Evolutionary conservation across 2,113 vertebrate genomes (phyloP).

Genomic region (Entosphenus tridentatus): DNA sequence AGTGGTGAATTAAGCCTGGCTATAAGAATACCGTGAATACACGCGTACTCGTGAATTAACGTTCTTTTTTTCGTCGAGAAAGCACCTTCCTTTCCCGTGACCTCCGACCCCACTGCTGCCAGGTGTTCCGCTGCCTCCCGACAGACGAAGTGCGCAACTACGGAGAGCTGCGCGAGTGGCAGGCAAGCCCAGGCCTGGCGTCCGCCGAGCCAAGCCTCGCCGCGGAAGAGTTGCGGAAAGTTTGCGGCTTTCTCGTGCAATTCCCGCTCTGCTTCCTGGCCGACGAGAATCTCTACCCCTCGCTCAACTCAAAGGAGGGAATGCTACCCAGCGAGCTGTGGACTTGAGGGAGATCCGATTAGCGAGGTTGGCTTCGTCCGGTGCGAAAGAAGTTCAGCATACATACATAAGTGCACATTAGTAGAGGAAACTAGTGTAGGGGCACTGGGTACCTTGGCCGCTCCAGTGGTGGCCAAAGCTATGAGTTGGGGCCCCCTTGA

Average conservation of each 20-base stretch:
- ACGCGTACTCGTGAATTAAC: too few species aligned
- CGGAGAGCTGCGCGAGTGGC: constrained; percentile 13
- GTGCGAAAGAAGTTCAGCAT: too few species aligned
- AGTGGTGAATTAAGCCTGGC: too few species aligned
- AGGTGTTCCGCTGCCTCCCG: constrained; percentile 17
- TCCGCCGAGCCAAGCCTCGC: constrained; percentile 12
- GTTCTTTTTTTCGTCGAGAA: too few species aligned
- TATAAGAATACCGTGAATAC: too few species aligned
- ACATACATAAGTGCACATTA: too few species aligned
- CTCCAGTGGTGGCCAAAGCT: too few species aligned
- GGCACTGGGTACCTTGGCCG: too few species aligned
- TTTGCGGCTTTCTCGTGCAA: constrained; percentile 16
- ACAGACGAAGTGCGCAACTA: constrained; percentile 14
- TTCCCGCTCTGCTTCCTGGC: constrained; percentile 15
- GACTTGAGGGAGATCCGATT: constrained; percentile 11
- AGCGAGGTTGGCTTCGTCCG: not conserved
- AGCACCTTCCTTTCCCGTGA: too few species aligned
- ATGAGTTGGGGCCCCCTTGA: too few species aligned
- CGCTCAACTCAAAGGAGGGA: constrained; percentile 16
- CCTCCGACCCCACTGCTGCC: not conserved
- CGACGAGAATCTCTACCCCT: constrained; percentile 16
- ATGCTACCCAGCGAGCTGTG: constrained; percentile 16
- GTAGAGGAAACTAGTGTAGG: too few species aligned
- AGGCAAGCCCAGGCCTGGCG: constrained; percentile 13
- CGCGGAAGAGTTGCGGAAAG: constrained; percentile 12